Conservation (phyloP, 2,113 vertebrate genomes). For the Sturnira hondurensis region DNA sequence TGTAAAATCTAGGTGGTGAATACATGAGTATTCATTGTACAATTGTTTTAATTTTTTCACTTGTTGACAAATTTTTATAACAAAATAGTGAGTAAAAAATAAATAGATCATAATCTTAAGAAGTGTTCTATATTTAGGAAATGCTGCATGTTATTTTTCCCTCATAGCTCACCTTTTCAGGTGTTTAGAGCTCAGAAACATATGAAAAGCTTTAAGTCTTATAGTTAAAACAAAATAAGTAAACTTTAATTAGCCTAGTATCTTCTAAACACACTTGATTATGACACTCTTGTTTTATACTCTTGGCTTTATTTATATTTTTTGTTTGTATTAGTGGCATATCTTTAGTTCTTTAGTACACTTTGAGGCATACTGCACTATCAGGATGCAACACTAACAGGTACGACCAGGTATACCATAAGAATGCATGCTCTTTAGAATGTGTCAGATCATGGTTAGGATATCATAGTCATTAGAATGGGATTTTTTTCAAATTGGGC, state of each 20-base stretch:
- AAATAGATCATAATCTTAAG: neutral
- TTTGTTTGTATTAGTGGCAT: neutral
- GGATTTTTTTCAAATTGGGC: neutral
- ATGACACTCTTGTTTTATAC: neutral
- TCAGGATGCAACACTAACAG: neutral
- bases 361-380: no score
- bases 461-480: neutral
- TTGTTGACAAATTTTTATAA: constrained; percentile 36
- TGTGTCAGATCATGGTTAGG: neutral
- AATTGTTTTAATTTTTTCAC: neutral
- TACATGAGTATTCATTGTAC: neutral
- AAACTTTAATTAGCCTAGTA: neutral
- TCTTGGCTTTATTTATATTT: neutral
- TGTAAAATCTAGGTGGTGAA: neutral
- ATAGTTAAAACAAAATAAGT: constrained; percentile 38
- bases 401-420: neutral
- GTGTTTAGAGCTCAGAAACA: neutral
- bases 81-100: constrained; percentile 13
- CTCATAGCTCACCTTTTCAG: neutral
- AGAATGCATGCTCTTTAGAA: neutral
- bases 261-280: neutral
- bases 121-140: neutral
- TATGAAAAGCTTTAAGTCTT: constrained; percentile 29
- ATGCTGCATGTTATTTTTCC: neutral
- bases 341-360: neutral